Evolutionary conservation across 2,888 invertebrate species (phyloP), one percentile per base, ranked within the genome.

Genomic region (Helicoverpa assulta): DNA sequence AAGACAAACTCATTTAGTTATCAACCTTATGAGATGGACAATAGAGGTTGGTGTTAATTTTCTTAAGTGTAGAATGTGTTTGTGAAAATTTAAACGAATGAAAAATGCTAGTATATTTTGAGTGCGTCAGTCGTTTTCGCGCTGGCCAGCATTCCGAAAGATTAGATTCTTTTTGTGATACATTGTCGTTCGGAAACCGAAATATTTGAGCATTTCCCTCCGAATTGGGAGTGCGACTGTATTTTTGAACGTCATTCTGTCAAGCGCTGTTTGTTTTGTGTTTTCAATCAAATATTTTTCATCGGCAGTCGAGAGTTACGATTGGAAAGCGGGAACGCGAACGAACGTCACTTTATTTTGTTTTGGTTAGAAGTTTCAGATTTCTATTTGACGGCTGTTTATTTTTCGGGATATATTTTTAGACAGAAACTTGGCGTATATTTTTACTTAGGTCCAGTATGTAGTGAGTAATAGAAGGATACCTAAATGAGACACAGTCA

Each of bases 101-200:
- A 78, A 81, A 83, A 81, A 81, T 73, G 59, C 63, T 67, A 55
- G 72, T 75, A 70, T 78, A 79, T 82, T 82, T 83, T 73, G 71
- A 80, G 76, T 68, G 67, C 59, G 81, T 81, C 80, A 80, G 80
- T 70, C 79, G 80, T 78, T 82, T 82, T 83, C 84, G 72, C 79
- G 69, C 75, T 65, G 70, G 64, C 66, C 67, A 62, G 56, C 65
- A 61, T 73, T 81, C 67, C 66, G 6, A 62, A 57, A 78, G 74
- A 72, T 81, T 81, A 68, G 70, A 65, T 78, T 74, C 62, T 69
- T 69, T 72, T 83, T 81, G 69, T 78, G 68, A 73, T 78, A 78
- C 81, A 75, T 66, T 67, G 73, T 53, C 63, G 72, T 72, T 74
- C 50, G 56, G 50, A 56, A 73, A 73, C 71, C 65, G 19, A 71